Percentiles rank a stretch among this genome's conserved stretches.
Evolutionary conservation across 2,888 invertebrate species (phyloP).

Genomic region (Lampropteryx suffumata): DNA sequence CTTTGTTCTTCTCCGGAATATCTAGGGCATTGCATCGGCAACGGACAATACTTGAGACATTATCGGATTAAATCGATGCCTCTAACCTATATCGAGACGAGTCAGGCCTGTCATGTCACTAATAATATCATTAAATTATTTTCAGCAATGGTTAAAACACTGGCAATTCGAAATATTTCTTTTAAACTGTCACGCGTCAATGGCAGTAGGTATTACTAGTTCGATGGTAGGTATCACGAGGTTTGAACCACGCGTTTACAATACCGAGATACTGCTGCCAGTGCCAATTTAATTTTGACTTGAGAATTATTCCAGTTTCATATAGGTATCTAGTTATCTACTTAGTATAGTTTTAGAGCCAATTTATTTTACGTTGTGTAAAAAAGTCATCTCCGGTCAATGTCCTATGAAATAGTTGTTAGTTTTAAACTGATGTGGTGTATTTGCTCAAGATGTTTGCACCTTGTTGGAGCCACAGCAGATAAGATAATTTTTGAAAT

Average conservation of each 20-base stretch:
- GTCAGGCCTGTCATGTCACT: slow-evolving; percentile 7
- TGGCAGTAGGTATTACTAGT: too few relatives aligned
- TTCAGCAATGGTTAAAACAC: not conserved
- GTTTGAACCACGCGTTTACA: slow-evolving; percentile 30
- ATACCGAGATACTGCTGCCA: slow-evolving; percentile 1
- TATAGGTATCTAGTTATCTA: slow-evolving; percentile 1
- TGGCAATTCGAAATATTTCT: not conserved
- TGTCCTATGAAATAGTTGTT: slow-evolving; percentile 37
- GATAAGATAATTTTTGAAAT: slow-evolving; percentile 74
- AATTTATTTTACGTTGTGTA: slow-evolving; percentile 40
- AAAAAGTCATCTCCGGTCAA: slow-evolving; percentile 39
- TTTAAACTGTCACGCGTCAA: slow-evolving; percentile 2
- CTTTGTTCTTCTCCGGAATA: slow-evolving; percentile 74
- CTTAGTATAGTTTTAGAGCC: slow-evolving; percentile 38
- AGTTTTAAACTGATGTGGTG: slow-evolving; percentile 40
- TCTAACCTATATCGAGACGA: slow-evolving; percentile 30
- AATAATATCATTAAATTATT: not conserved
- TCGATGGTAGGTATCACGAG: slow-evolving; percentile 9
- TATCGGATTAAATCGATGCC: slow-evolving; percentile 50
- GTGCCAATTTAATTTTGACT: slow-evolving; percentile 40
- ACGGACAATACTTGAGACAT: slow-evolving; percentile 52
- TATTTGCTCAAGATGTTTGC: slow-evolving; percentile 64
- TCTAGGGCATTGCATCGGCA: slow-evolving; percentile 69
- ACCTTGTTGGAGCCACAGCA: slow-evolving; percentile 48
- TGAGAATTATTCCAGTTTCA: not conserved